These are phyloP conservation scores for Hycleus cichorii DNA, from an alignment of 1,140 invertebrate species.

Conservation along the genomic window DNA sequence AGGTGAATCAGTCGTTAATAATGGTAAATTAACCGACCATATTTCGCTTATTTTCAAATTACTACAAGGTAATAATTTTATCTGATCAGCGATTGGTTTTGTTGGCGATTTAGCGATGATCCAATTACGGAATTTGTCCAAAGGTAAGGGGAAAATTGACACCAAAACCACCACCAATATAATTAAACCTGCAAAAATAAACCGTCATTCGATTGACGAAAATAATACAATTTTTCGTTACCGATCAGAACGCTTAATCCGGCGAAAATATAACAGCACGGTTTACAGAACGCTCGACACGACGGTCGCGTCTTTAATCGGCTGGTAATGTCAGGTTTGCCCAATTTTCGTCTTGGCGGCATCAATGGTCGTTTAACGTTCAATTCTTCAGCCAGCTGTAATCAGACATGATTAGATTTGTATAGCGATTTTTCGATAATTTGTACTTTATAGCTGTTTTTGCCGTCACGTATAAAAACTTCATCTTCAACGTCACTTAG, in stretches of 20 bases:
- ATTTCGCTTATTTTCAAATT: constrained; percentile 58
- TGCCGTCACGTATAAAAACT: constrained; percentile 67
- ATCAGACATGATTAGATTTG: constrained; percentile 1
- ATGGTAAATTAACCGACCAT: constrained; percentile 66
- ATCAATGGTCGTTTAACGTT: constrained; percentile 67
- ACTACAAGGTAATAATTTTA: constrained; percentile 56
- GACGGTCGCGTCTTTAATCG: constrained; percentile 46
- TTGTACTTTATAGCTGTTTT: constrained; percentile 47
- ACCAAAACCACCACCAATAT: constrained; percentile 55
- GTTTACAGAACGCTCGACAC: constrained; percentile 50
- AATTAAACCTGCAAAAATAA: constrained; percentile 47
- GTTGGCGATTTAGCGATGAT: constrained; percentile 35
- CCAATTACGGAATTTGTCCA: constrained; percentile 54
- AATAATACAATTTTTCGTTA: constrained; percentile 9
- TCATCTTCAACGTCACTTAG: constrained; percentile 66
- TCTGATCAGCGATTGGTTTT: constrained; percentile 19
- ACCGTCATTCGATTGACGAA: neutral
- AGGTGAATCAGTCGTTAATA: constrained; percentile 68
- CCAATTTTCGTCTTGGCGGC: constrained; percentile 58
- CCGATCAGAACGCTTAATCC: constrained; percentile 49
- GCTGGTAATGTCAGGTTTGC: constrained; percentile 39
- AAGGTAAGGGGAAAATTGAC: constrained; percentile 56
- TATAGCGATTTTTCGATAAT: neutral
- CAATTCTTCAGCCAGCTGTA: constrained; percentile 59
- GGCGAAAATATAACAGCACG: constrained; percentile 55